Conservation (phyloP, 2,113 vertebrate genomes). For the Thamnaconus septentrionalis region DNA sequence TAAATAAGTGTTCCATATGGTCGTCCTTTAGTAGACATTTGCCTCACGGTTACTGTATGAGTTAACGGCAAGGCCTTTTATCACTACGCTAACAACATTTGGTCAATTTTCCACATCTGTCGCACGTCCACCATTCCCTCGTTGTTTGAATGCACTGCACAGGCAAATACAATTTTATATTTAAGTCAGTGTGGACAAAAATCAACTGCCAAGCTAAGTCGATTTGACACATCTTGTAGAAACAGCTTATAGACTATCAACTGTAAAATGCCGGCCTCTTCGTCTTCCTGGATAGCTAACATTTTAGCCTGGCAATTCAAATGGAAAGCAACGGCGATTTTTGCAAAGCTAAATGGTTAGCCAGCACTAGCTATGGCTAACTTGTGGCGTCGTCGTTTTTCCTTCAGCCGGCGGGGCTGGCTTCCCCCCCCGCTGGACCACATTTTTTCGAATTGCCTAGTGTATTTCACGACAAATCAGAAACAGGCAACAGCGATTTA, state of each 20-base stretch:
- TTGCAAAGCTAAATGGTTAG: slow-evolving; percentile 18
- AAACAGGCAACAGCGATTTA: background rate
- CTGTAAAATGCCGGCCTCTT: slow-evolving; percentile 14
- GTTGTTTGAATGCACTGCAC: too few relatives aligned
- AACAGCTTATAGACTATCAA: background rate
- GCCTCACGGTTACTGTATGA: slow-evolving; percentile 9
- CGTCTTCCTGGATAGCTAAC: slow-evolving; percentile 31
- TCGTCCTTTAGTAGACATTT: background rate
- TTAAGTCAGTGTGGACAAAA: background rate
- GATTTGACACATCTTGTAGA: background rate
- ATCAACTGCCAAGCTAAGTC: rapidly evolving
- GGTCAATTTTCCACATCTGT: slow-evolving; percentile 12
- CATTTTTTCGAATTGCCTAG: background rate
- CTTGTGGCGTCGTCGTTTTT: slow-evolving; percentile 74
- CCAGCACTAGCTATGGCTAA: slow-evolving; percentile 51
- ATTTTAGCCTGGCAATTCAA: slow-evolving; percentile 11
- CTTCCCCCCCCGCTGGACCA: background rate
- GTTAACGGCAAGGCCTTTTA: slow-evolving; percentile 34
- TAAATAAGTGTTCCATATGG: background rate
- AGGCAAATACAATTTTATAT: background rate
- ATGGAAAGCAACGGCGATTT: slow-evolving; percentile 9
- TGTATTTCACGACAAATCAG: background rate
- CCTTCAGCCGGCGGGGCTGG: slow-evolving; percentile 10
- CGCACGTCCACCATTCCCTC: slow-evolving; percentile 6
- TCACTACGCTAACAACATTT: slow-evolving; percentile 41